phyloP scores from a whole-genome alignment of 2,797 vertebrate genomes.

The Acanthornis magna region DNA sequence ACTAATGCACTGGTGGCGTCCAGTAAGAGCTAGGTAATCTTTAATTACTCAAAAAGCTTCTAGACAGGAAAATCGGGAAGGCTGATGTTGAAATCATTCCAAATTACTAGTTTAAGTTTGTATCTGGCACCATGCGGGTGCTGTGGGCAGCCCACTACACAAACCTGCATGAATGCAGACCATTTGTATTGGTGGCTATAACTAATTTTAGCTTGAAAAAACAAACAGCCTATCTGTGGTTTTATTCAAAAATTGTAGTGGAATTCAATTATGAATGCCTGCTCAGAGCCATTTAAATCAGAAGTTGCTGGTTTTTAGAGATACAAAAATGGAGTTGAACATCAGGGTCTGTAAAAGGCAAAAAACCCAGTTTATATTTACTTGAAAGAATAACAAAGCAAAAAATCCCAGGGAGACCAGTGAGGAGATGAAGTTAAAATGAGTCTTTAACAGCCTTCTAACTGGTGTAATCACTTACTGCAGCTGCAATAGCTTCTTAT shows the following conservation, averaged over 20 bases:
- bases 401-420: neutral
- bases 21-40: neutral
- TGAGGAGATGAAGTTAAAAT: conserved; percentile 8
- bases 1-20: neutral
- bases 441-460: neutral
- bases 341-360: neutral
- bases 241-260: conserved; percentile 65
- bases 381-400: conserved; percentile 26
- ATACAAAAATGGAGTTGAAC: conserved; percentile 30
- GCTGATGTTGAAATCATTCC: conserved; percentile 51
- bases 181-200: conserved; percentile 30
- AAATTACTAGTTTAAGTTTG: conserved; percentile 62
- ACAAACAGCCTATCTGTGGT: conserved; percentile 65
- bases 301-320: conserved; percentile 22
- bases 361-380: neutral
- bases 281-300: conserved; percentile 55
- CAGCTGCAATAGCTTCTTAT: neutral
- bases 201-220: conserved; percentile 71
- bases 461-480: neutral
- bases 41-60: conserved; percentile 29
- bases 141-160: conserved; percentile 16
- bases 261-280: conserved; percentile 50
- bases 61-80: conserved; percentile 14
- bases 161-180: conserved; percentile 12
- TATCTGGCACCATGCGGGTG: conserved; percentile 39